Base-by-base conservation (phyloP, 2,888 invertebrate species). In the Sinelater perroti region DNA sequence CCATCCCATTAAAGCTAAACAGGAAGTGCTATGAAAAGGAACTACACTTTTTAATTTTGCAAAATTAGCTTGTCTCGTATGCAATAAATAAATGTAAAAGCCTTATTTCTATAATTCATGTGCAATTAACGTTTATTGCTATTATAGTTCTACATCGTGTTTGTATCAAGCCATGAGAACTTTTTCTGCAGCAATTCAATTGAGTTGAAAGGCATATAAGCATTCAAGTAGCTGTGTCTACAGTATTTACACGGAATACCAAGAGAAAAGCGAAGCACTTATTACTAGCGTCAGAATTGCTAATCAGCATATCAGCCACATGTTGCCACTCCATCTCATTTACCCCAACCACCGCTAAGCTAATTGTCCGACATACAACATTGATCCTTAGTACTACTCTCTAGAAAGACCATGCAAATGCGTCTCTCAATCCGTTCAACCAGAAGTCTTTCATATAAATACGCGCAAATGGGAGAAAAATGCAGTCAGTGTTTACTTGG, bases 281-380 rank as follows among this genome's bases (percentile, higher is more conserved):
- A 17, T 42, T 40, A 42, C 49, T 51, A 51, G 20, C 20, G 21
- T 40, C 17, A 47, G 46, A 31, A 52, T 53, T 58, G 58, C 52
- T 58, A 58, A 58, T 58, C 40, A 31, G 35, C 33, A 44, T 50
- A 56, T 56, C 21, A 36, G 42, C 50, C 50, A 51, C 38, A 56
- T 51, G 56, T 30, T 50, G 13, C 45, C 24, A 20, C 49, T 47
- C 53, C 47, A 51, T 52, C 46, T 51, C 30, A 24, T 28, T 31
- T 42, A 44, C 51, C 45, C 45, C 51, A 31, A 30, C 45, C 35
- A 16, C n/a, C 17, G 5, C 10, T 30, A 28, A 50, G 35, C 24
- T 35, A 45, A 30, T 44, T 33, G 18, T 24, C 6, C 26, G 30
- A n/a, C 2, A 18, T 49, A 21, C 36, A 10, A 57, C 38, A 46